Evolutionary conservation across 2,797 vertebrate species (phyloP).

Genomic region (Simalia tracyae): DNA sequence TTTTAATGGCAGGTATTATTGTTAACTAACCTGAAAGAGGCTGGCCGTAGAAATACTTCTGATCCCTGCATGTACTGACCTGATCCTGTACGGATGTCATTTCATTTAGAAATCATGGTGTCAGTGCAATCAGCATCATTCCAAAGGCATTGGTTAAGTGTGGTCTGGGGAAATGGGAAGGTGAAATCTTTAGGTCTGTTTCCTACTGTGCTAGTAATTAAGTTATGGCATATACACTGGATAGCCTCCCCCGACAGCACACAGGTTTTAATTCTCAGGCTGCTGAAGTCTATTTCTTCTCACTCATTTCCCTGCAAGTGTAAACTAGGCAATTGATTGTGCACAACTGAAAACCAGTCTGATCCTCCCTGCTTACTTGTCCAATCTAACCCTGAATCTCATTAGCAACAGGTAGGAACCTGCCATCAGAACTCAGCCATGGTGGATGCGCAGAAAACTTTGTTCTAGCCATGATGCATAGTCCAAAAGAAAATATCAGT

Average conservation of each 20-base stretch:
- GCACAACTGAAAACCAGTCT: background rate
- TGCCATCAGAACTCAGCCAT: background rate
- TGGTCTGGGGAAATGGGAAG: background rate
- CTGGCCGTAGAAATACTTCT: background rate
- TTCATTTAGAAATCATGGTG: background rate
- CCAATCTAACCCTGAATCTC: background rate
- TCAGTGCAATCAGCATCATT: background rate
- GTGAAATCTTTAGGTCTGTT: background rate
- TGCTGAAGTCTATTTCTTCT: background rate
- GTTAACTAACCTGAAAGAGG: background rate
- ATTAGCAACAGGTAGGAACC: background rate
- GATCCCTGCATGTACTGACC: background rate
- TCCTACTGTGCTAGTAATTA: background rate
- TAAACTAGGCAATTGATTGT: background rate
- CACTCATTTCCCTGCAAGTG: background rate
- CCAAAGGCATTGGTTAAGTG: background rate
- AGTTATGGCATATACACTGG: background rate
- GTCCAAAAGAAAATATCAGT: constrained; percentile 23
- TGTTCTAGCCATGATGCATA: constrained; percentile 7
- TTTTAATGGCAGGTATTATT: background rate
- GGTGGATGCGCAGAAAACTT: constrained; percentile 23
- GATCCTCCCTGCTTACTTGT: background rate
- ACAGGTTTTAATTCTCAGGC: background rate
- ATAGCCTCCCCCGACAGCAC: background rate
- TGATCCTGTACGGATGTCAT: background rate